Percentiles rank a stretch among this genome's conserved stretches.
Conservation (phyloP, 2,888 invertebrate genomes). For the Ophion costatus region DNA sequence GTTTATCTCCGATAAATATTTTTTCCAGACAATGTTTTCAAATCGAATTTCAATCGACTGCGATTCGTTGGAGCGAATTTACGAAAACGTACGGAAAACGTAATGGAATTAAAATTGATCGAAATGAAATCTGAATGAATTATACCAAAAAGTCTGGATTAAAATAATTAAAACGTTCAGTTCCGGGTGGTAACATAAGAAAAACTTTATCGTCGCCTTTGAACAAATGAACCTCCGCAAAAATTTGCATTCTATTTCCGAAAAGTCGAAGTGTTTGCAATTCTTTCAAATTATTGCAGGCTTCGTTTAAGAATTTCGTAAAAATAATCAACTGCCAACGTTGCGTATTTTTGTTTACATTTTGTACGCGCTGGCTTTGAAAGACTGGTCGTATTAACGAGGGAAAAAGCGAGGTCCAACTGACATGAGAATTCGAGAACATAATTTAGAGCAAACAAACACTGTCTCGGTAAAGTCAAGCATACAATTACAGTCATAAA, state of each 20-base stretch:
- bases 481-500: constrained; percentile 68
- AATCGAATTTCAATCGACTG: no score
- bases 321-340: neutral
- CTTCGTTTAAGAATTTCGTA: neutral
- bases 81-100: neutral
- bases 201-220: neutral
- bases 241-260: neutral
- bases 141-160: neutral
- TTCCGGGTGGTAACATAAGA: neutral
- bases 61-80: no score
- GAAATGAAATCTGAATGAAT: neutral
- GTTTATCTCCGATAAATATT: no score
- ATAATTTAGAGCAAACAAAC: constrained; percentile 71
- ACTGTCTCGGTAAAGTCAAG: constrained; percentile 67
- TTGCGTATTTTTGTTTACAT: constrained; percentile 22
- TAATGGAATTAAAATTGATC: neutral
- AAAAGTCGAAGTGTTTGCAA: neutral
- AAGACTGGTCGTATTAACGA: constrained; percentile 22
- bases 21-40: no score
- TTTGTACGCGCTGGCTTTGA: neutral
- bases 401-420: constrained; percentile 38
- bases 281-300: neutral
- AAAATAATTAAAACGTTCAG: neutral
- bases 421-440: constrained; percentile 55
- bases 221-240: neutral